Base-by-base conservation (phyloP, 2,113 vertebrate species). In the Dicentrarchus labrax region DNA sequence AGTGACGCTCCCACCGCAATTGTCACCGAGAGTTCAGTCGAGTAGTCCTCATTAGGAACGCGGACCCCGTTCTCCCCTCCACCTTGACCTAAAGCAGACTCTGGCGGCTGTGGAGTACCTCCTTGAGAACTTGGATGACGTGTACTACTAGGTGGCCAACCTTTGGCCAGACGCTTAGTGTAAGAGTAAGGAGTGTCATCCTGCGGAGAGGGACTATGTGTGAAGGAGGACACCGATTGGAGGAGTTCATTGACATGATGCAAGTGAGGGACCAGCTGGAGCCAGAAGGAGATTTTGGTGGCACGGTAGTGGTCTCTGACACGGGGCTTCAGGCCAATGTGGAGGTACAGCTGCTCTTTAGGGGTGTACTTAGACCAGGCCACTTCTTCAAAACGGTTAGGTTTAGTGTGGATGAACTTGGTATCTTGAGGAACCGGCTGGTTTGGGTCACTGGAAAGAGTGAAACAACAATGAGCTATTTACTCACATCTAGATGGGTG, bases 361-460 rank as follows among this genome's bases (percentile, higher is more conserved):
- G 98, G 98, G 65, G 97, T 98, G 86, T 99, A 99, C 87, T 98
- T 99, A 10, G 97, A 97, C 98, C 98, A 99, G 19, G 98, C 98
- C 24, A 99, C 98, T 75, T 98, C 98, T 93, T 99, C 98, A 57
- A 99, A 99, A 17, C 98, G 97, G 86, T 99, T 99, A 0, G 98
- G 98, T 82, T 98, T 98, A 0, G 98, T 99, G 91, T 99, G 98
- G 88, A 98, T 98, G 90, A 99, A 99, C 89, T 98, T 99, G 72
- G 98, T 99, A 30, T 99, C 98, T 86, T 99, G 98, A 1, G 98
- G 98, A 56, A 99, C 98, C 0, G 98, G 98, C 72, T 97, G 97
- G 74, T 99, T 99, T 4, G 98, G 98, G 87, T 99, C 97, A 19
- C 98, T 99, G 88, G 2, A 88, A 76, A 89, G 73, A 87, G 13